These are phyloP conservation scores for Eidolon helvum DNA, from an alignment of 2,113 vertebrate species.

Conservation along the genomic window DNA sequence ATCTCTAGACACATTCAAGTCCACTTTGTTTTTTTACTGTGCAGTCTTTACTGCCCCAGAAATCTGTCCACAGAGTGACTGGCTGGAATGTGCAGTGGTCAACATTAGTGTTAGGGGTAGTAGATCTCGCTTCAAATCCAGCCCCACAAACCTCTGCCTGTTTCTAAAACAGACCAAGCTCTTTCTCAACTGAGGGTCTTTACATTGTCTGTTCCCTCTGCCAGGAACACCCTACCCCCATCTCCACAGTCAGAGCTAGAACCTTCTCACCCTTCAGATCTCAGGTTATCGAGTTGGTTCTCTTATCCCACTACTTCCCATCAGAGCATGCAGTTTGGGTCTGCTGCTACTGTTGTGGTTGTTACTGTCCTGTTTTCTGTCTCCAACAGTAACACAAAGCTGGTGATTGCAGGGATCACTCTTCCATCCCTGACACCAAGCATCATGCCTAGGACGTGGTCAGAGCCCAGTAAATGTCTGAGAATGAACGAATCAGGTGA, in stretches of 20 bases:
- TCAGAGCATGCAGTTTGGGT: background rate
- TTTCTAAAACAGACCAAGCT: background rate
- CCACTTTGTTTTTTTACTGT: background rate
- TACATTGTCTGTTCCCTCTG: background rate
- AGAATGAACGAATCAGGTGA: background rate
- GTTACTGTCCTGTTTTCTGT: background rate
- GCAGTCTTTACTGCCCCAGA: background rate
- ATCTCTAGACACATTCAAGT: background rate
- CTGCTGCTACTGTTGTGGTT: background rate
- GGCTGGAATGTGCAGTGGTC: background rate
- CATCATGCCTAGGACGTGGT: background rate
- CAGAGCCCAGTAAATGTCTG: background rate
- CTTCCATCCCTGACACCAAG: background rate
- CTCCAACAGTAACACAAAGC: background rate
- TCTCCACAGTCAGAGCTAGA: background rate
- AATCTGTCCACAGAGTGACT: background rate
- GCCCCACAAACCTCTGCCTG: background rate
- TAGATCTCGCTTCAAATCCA: background rate
- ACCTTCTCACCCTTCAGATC: background rate
- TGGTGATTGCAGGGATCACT: background rate
- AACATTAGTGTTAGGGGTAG: fast-evolving
- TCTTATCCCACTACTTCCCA: background rate
- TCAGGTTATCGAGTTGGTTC: background rate
- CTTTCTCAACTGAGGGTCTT: background rate
- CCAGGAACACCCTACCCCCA: background rate